Evolutionary conservation across 2,888 invertebrate genomes (phyloP).

Genomic region (Adelphocoris suturalis): DNA sequence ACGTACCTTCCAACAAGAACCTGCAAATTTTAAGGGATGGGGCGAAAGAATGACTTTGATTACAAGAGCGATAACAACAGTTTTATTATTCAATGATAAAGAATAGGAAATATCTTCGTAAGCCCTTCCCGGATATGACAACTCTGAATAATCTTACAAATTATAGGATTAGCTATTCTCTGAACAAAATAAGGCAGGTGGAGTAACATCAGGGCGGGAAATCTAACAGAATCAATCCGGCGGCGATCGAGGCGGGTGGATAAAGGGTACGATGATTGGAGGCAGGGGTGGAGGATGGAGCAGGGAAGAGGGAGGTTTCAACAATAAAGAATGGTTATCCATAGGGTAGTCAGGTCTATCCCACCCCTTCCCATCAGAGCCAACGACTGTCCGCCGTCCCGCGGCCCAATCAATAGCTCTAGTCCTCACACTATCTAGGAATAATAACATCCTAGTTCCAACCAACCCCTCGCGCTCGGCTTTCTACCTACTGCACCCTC

Average conservation of each 20-base stretch:
- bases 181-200: too few species aligned
- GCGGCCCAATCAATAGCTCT: constrained; percentile 42
- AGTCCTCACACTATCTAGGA: constrained; percentile 46
- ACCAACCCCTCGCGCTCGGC: background rate
- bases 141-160: too few species aligned
- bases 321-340: constrained; percentile 54
- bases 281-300: background rate
- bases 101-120: too few species aligned
- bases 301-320: background rate
- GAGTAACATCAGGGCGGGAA: background rate
- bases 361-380: background rate
- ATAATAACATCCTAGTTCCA: constrained; percentile 54
- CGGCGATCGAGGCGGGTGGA: constrained; percentile 2
- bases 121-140: too few species aligned
- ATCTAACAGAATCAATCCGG: background rate
- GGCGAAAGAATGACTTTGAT: too few species aligned
- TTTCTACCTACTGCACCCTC: background rate
- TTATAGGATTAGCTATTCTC: too few species aligned
- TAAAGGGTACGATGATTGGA: constrained; percentile 14
- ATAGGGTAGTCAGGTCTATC: constrained; percentile 40
- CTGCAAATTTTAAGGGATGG: too few species aligned
- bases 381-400: constrained; percentile 20
- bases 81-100: too few species aligned
- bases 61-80: too few species aligned
- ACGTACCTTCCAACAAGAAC: too few species aligned